Evolutionary conservation across 2,888 invertebrate genomes (phyloP), one percentile per base, ranked within the genome.

Genomic region (Aphidius colemani): DNA sequence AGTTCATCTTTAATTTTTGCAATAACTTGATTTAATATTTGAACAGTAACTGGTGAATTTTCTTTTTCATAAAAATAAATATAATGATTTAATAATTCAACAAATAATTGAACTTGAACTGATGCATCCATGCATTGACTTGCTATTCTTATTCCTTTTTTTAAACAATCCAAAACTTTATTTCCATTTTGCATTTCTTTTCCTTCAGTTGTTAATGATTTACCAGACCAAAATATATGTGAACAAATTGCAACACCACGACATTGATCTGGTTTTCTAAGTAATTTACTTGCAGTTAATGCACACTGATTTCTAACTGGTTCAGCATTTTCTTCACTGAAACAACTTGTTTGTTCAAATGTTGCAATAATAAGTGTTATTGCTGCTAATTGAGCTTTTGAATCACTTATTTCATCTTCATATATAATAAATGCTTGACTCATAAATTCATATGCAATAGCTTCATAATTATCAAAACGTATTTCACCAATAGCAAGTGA

Each of bases 221-320:
- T 89, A 11, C 94, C 95, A 69, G 95, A 95, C 99, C 99, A 99
- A 85, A 98, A 99, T 66, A 99, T 88, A 82, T 98, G 96, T 0
- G 98, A 94, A 80, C 96, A 96, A 0, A 93, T 88, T 0, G 94
- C 93, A 0, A 98, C 96, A 0, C 95, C 98, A 48, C 98, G 86
- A 75, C 97, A 97, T 81, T 99, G 99, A 84, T 99, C 99, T 0
- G 98, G 97, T 76, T 99, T 99, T 84, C 98, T 96, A 41, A 99
- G 86, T 72, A 99, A 85, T 79, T 97, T 97, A 68, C 96, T 94
- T 7, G 98, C 97, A 1, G 98, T 97, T 55, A 98, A 85, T 0
- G 96, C 97, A 83, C 97, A 98, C 77, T 98, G 96, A 2, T 96
- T 97, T 48, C 97, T 88, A 75, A 99, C 87, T 0, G 99, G 98